Conservation (phyloP, 1,140 invertebrate genomes). For the Sitobion miscanthi region DNA sequence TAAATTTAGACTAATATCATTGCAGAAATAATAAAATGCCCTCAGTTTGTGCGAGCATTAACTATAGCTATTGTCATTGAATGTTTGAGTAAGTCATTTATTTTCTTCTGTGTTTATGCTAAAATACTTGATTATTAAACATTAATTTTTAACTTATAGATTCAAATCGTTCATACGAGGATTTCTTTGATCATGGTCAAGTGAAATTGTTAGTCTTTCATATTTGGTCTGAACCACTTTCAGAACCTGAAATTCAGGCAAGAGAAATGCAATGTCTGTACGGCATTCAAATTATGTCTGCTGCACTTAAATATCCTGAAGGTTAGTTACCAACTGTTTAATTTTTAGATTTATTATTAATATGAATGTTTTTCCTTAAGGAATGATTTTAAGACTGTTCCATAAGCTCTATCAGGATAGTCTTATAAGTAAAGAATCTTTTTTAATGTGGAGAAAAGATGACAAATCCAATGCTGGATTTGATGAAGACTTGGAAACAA, state of each 20-base stretch:
- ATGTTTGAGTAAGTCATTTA: neutral
- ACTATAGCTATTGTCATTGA: slow-evolving; percentile 36
- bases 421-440: slow-evolving; percentile 30
- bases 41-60: neutral
- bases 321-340: neutral
- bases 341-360: neutral
- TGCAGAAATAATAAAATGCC: no score
- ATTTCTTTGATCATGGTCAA: slow-evolving; percentile 20
- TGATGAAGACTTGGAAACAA: slow-evolving; percentile 42
- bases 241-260: slow-evolving; percentile 9
- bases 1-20: neutral
- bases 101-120: neutral
- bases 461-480: slow-evolving; percentile 30
- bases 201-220: slow-evolving; percentile 5
- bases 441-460: slow-evolving; percentile 27
- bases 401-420: slow-evolving; percentile 24
- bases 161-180: slow-evolving; percentile 8
- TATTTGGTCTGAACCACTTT: slow-evolving; percentile 15
- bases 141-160: neutral
- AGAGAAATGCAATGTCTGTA: slow-evolving; percentile 30
- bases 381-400: slow-evolving; percentile 43
- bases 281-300: slow-evolving; percentile 46
- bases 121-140: no score
- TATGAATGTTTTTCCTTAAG: neutral
- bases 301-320: slow-evolving; percentile 25